phyloP scores from a whole-genome alignment of 2,797 vertebrate genomes.

The Pseudochaenichthys georgianus region DNA sequence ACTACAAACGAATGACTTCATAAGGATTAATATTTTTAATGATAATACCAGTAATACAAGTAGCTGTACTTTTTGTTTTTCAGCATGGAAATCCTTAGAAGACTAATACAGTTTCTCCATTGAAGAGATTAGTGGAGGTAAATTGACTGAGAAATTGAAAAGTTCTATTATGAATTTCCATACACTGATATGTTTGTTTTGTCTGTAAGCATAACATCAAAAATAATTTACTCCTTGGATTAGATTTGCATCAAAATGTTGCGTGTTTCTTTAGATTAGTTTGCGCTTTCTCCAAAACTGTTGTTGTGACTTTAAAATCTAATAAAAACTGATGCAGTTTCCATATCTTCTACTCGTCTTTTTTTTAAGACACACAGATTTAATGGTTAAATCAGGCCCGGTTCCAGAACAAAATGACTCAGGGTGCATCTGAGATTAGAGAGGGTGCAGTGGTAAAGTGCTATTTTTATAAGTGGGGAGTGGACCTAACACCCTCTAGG shows the following conservation, averaged over 20 bases:
- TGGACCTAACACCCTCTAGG: too few relatives aligned
- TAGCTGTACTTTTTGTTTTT: constrained; percentile 21
- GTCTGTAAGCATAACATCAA: background rate
- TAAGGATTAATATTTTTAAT: background rate
- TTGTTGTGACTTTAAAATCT: background rate
- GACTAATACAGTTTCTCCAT: background rate
- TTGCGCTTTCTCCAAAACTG: background rate
- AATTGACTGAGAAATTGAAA: constrained; percentile 6
- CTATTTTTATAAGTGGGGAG: too few relatives aligned
- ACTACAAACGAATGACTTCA: constrained; percentile 6
- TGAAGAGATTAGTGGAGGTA: constrained; percentile 24
- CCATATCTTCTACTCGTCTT: background rate
- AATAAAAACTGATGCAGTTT: background rate
- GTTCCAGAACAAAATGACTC: too few relatives aligned
- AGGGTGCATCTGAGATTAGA: too few relatives aligned
- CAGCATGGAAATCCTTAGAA: constrained; percentile 2
- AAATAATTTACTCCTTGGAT: background rate
- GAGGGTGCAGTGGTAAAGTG: too few relatives aligned
- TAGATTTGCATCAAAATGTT: background rate
- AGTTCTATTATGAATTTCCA: constrained; percentile 1
- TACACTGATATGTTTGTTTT: constrained; percentile 3
- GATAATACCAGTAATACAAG: constrained; percentile 13
- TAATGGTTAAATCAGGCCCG: too few relatives aligned
- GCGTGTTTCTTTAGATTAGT: background rate
- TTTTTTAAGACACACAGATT: too few relatives aligned